Evolutionary conservation across 2,888 invertebrate species (phyloP).

Genomic region (Macrophya alboannulata): DNA sequence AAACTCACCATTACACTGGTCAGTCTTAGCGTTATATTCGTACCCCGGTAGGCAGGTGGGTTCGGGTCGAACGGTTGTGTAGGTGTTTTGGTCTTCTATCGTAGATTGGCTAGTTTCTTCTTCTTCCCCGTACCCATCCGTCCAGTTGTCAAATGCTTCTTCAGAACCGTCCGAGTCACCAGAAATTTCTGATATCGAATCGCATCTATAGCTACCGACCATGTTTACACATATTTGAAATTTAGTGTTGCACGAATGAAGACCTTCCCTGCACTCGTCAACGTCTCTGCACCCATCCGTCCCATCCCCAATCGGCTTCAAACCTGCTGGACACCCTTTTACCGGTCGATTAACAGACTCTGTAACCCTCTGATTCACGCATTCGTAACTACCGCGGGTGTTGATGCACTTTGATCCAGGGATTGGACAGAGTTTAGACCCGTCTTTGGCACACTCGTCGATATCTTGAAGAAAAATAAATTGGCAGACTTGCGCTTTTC

Average conservation of each 20-base stretch:
- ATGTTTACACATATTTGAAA: constrained; percentile 79
- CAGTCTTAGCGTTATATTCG: constrained; percentile 80
- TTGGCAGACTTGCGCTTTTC: not conserved
- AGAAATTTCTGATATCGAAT: constrained; percentile 54
- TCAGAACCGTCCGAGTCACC: constrained; percentile 7
- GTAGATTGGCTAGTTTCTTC: not conserved
- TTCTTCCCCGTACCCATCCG: constrained; percentile 57
- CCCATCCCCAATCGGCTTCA: constrained; percentile 81
- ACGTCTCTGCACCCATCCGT: constrained; percentile 76
- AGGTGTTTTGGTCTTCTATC: not conserved
- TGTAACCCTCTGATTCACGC: constrained; percentile 79
- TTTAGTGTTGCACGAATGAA: constrained; percentile 59
- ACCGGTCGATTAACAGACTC: constrained; percentile 82
- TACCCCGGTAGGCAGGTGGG: constrained; percentile 83
- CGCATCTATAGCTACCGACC: constrained; percentile 81
- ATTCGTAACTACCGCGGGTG: constrained; percentile 87
- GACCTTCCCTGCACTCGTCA: constrained; percentile 50
- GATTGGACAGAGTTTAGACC: constrained; percentile 81
- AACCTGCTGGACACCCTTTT: constrained; percentile 84
- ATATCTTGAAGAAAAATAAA: constrained; percentile 78
- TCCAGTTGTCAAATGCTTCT: constrained; percentile 5
- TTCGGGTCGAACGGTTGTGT: not conserved
- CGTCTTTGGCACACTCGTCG: constrained; percentile 81
- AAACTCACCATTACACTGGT: constrained; percentile 84
- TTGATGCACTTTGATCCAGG: constrained; percentile 83